These are phyloP conservation scores for Gallinago solitaria DNA, from an alignment of 2,797 vertebrate species.

Conservation along the genomic window DNA sequence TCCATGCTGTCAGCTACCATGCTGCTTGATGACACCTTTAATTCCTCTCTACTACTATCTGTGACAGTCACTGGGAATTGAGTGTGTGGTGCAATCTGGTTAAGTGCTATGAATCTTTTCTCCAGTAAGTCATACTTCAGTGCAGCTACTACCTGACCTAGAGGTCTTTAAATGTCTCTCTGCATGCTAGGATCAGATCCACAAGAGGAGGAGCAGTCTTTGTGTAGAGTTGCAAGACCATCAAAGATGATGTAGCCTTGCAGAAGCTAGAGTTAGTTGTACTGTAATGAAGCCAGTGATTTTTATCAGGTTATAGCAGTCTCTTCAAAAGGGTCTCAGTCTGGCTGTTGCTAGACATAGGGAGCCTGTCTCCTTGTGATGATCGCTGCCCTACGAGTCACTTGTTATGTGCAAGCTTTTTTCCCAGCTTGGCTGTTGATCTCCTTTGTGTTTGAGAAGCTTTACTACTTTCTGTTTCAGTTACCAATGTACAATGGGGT, in stretches of 20 bases:
- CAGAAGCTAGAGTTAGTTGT: background rate
- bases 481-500: background rate
- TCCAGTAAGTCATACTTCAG: background rate
- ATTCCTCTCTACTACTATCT: background rate
- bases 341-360: background rate
- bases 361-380: background rate
- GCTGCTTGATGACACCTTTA: background rate
- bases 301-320: background rate
- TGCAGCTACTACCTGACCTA: background rate
- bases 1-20: background rate
- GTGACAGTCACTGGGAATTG: background rate
- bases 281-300: background rate
- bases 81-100: rapidly evolving
- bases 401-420: background rate
- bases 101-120: background rate
- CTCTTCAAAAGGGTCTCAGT: background rate
- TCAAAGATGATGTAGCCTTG: rapidly evolving
- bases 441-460: background rate
- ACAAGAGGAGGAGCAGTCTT: background rate
- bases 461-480: background rate
- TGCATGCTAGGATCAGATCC: background rate
- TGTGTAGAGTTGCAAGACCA: rapidly evolving
- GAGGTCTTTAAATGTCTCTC: no score
- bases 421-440: background rate
- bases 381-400: background rate